Base-by-base conservation (phyloP, 53 echinoderm and acorn worm species). In the Holothuria leucospilota region DNA sequence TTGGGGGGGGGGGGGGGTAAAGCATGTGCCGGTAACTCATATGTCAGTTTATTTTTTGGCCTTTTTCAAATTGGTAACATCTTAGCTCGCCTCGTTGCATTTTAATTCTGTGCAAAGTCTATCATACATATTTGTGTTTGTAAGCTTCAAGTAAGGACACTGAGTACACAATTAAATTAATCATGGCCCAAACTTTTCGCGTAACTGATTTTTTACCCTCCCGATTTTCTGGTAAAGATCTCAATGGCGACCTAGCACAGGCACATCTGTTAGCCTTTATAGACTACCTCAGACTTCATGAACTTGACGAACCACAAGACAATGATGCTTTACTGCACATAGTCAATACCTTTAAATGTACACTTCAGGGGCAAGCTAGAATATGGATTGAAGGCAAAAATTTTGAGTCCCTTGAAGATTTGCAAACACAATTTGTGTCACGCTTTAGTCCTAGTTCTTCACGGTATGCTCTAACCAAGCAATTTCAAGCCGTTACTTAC, bases 181-280 rank as follows among this genome's bases (percentile, higher is more conserved):
- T 52, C 13, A 52, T 52, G 52, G 52, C 52, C 15, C 52, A 52
- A 52, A 10, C 79, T 10, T 59, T 86, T 0, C 62, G 88, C 26
- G 62, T 71, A n/a, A 88, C 88, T 10, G 83, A 88, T 68, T 88
- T 88, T 46, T 63, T 82, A 2, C 88, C 83, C 2, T 39, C 88
- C 46, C 59, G 70, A 6, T 88, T 82, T 23, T n/a, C 75, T 2
- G 88, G 88, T 20, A 81, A 79, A 53, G 18, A 62, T 46, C 80
- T 88, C 1, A 40, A 88, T 39, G 20, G 59, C 5, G 67, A 88
- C 18, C 26, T 67, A 5, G 28, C 38, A 11, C 66, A 67, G 8
- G 82, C 88, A 4, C 88, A 88, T 63, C 70, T 88, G 14, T 20
- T 88, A 46, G 71, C 73, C 2, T 89, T 89, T 49, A 2, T 41